A percentile compares a stretch with the other conserved stretches of the same genome.
Conservation (phyloP, 2,888 invertebrate species). For the Bimastos eiseni region DNA sequence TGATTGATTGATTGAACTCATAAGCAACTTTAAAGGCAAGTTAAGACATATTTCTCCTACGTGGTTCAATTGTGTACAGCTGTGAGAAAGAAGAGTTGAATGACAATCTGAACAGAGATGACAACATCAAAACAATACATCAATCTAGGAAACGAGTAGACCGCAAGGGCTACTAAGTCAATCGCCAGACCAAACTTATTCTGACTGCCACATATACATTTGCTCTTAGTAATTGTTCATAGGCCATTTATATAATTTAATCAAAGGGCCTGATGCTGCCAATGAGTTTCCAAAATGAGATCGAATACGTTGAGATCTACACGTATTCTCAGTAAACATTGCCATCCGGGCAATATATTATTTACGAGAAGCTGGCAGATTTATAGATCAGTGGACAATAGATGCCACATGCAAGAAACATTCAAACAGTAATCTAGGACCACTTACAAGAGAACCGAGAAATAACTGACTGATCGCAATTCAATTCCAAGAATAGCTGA, state of each 20-base stretch:
- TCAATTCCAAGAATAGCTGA: neutral
- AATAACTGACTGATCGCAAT: neutral
- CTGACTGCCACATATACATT: neutral
- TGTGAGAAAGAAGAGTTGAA: too few species aligned
- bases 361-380: neutral
- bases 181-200: neutral
- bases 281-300: conserved; percentile 1
- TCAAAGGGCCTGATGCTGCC: neutral
- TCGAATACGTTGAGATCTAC: conserved; percentile 3
- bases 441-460: neutral
- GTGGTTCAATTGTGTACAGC: too few species aligned
- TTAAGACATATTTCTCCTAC: too few species aligned
- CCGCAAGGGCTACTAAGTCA: neutral
- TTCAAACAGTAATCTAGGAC: neutral
- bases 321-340: neutral
- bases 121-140: too few species aligned
- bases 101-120: too few species aligned
- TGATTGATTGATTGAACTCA: too few species aligned
- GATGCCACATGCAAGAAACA: neutral
- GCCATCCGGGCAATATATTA: neutral
- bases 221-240: neutral
- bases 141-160: neutral
- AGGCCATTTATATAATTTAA: too few species aligned
- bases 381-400: neutral
- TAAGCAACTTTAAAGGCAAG: too few species aligned